Conservation (phyloP, 2,888 invertebrate species). For the Dasysyrphus albostriatus region DNA sequence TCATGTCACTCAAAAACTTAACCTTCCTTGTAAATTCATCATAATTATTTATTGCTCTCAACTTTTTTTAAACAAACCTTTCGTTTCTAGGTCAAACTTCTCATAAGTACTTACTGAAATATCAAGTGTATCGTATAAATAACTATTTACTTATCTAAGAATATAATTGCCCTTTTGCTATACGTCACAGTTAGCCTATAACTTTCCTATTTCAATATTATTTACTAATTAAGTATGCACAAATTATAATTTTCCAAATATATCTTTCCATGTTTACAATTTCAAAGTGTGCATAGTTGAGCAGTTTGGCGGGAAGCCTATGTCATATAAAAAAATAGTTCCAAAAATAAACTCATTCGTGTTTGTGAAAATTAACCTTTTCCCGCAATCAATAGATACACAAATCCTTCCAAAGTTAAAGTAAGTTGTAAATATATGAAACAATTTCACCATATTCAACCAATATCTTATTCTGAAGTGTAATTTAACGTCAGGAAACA, state of each 20-base stretch:
- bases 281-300: slow-evolving; percentile 21
- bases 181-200: neutral
- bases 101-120: neutral
- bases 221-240: slow-evolving; percentile 10
- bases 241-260: slow-evolving; percentile 12
- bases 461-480: slow-evolving; percentile 49
- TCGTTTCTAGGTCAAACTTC: neutral
- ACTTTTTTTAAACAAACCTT: neutral
- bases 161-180: slow-evolving; percentile 1
- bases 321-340: slow-evolving; percentile 2
- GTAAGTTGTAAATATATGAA: no score
- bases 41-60: neutral
- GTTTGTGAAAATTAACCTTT: slow-evolving; percentile 14
- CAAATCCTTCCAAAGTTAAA: slow-evolving; percentile 5
- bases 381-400: slow-evolving; percentile 1
- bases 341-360: slow-evolving; percentile 22
- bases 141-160: neutral
- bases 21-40: neutral
- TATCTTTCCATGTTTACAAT: neutral
- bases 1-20: neutral
- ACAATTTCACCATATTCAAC: slow-evolving; percentile 54
- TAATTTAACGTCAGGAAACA: slow-evolving; percentile 64
- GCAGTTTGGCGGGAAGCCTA: neutral
- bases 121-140: neutral
- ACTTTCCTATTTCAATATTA: slow-evolving; percentile 1